These are phyloP conservation scores for Thymallus thymallus DNA, from an alignment of 2,113 vertebrate species.

Conservation along the genomic window DNA sequence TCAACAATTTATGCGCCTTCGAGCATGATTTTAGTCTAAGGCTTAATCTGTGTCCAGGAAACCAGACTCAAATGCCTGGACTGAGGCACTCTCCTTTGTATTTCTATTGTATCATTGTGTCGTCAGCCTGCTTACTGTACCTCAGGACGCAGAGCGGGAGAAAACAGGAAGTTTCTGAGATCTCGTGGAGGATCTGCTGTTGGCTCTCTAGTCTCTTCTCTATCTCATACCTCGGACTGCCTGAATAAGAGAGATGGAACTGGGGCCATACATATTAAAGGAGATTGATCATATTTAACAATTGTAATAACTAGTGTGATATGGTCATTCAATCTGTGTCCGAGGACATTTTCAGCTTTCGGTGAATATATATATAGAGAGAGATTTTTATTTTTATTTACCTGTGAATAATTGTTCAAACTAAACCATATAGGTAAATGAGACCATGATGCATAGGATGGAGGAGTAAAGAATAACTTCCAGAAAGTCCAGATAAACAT, in stretches of 20 bases:
- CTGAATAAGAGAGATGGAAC: slow-evolving; percentile 79
- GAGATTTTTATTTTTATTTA: too few species aligned
- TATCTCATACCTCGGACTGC: slow-evolving; percentile 79
- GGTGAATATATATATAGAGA: too few species aligned
- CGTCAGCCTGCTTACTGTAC: slow-evolving; percentile 42
- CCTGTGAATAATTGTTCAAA: neutral
- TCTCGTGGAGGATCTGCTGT: slow-evolving; percentile 78
- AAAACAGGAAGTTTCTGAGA: slow-evolving; percentile 80
- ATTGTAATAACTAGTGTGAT: neutral
- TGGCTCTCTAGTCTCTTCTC: slow-evolving; percentile 78
- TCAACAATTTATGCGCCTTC: neutral
- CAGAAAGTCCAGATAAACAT: slow-evolving; percentile 84
- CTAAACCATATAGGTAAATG: neutral
- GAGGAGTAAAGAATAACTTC: slow-evolving; percentile 83
- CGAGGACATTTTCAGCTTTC: neutral
- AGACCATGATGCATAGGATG: slow-evolving; percentile 42
- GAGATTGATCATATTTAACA: neutral
- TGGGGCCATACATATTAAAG: slow-evolving; percentile 49
- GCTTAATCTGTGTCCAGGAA: too few species aligned
- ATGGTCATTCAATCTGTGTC: neutral
- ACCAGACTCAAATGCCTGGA: neutral
- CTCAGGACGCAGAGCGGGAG: slow-evolving; percentile 76
- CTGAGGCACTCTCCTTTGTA: neutral
- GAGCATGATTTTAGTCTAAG: too few species aligned
- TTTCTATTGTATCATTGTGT: neutral